Conservation (phyloP, 2,113 vertebrate species). For the Limnothrissa miodon region DNA sequence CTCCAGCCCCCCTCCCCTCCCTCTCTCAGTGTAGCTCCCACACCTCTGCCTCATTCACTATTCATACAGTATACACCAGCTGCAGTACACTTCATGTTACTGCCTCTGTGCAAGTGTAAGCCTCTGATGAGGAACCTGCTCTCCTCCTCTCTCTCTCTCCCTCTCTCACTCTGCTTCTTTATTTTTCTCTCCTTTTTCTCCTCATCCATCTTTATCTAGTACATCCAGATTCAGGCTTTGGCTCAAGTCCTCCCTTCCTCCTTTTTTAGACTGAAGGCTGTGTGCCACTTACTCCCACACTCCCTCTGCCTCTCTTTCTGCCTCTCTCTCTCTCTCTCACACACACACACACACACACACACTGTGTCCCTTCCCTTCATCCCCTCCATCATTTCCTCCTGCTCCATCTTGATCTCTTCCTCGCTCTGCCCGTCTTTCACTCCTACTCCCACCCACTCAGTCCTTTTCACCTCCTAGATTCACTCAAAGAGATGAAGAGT, state of each 20-base stretch:
- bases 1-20: background rate
- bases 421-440: background rate
- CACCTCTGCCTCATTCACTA: background rate
- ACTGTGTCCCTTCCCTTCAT: slow-evolving; percentile 66
- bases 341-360: slow-evolving; percentile 21
- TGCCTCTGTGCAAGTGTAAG: background rate
- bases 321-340: slow-evolving; percentile 43
- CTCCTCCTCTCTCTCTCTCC: background rate
- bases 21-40: background rate
- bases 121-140: background rate
- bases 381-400: slow-evolving; percentile 44
- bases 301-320: slow-evolving; percentile 25
- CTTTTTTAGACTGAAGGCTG: slow-evolving; percentile 32
- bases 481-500: slow-evolving; percentile 5
- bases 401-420: background rate
- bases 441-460: slow-evolving; percentile 42
- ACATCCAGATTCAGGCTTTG: slow-evolving; percentile 7
- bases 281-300: slow-evolving; percentile 45
- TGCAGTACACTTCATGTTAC: background rate
- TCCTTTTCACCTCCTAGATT: slow-evolving; percentile 40
- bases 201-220: slow-evolving; percentile 30
- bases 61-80: background rate
- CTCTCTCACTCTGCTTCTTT: slow-evolving; percentile 3
- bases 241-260: slow-evolving; percentile 7
- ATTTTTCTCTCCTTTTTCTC: background rate